phyloP scores from a whole-genome alignment of 2,113 vertebrate species.

The Circaetus gallicus region DNA sequence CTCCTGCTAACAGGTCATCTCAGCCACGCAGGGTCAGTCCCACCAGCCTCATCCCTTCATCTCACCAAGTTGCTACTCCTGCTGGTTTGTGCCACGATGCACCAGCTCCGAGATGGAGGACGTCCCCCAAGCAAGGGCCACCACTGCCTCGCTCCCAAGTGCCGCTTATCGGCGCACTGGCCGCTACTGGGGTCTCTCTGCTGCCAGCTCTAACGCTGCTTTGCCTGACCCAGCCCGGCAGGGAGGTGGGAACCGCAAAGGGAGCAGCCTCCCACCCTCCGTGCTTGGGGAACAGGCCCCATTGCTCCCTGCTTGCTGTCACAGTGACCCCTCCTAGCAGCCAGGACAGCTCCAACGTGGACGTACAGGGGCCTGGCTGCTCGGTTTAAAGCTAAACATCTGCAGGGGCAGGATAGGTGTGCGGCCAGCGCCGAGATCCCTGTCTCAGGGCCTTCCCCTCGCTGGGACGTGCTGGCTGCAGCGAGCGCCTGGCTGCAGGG shows the following conservation, averaged over 20 bases:
- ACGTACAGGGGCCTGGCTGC: rapidly evolving
- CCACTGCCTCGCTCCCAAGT: background rate
- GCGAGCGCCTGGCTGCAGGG: background rate
- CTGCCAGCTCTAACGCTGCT: background rate
- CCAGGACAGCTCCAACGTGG: rapidly evolving
- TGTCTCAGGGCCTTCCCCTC: background rate
- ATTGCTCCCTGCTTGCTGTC: rapidly evolving
- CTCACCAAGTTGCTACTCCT: background rate
- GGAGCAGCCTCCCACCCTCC: background rate
- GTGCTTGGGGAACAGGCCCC: rapidly evolving
- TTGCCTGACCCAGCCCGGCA: background rate
- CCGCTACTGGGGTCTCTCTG: background rate
- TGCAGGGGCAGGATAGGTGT: background rate
- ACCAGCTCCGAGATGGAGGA: background rate
- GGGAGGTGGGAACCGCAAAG: background rate
- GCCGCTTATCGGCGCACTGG: rapidly evolving
- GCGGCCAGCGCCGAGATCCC: rapidly evolving
- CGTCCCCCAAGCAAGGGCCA: background rate
- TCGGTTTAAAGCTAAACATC: background rate
- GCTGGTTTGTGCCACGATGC: background rate
- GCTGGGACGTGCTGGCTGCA: background rate
- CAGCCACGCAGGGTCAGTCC: background rate
- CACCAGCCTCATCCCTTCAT: background rate
- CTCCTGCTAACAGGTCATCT: background rate
- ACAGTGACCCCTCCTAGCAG: background rate